Percentiles rank a stretch among this genome's conserved stretches.
Conservation (phyloP, 2,888 invertebrate species). For the Diplazon laetatorius region DNA sequence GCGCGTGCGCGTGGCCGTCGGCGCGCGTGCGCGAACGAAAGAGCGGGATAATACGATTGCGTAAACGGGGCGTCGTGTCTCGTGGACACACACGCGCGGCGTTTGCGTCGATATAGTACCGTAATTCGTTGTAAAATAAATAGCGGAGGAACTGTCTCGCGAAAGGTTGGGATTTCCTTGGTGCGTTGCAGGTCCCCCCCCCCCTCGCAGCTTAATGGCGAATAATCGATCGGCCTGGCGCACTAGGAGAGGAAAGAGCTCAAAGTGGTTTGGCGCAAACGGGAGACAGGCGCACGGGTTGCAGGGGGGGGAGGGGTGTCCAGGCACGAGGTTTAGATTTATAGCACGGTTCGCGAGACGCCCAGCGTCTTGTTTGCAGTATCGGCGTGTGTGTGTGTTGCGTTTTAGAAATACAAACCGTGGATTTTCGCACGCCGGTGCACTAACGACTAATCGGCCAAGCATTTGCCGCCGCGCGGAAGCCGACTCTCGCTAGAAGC, state of each 20-base stretch:
- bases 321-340: too few relatives aligned
- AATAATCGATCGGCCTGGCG: slow-evolving; percentile 17
- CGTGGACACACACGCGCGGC: slow-evolving; percentile 53
- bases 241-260: slow-evolving; percentile 10
- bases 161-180: background rate
- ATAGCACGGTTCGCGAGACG: slow-evolving; percentile 19
- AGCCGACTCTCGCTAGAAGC: slow-evolving; percentile 42
- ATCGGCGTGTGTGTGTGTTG: background rate
- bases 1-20: background rate
- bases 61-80: slow-evolving; percentile 61
- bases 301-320: too few relatives aligned
- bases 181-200: slow-evolving; percentile 10
- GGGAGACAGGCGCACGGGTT: too few relatives aligned
- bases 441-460: slow-evolving; percentile 55
- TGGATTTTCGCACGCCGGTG: slow-evolving; percentile 10
- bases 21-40: slow-evolving; percentile 31
- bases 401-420: background rate
- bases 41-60: slow-evolving; percentile 61
- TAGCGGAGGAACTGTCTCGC: background rate
- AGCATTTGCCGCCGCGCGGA: slow-evolving; percentile 52
- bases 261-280: background rate
- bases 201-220: too few relatives aligned
- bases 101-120: slow-evolving; percentile 43
- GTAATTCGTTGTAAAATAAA: slow-evolving; percentile 13
- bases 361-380: background rate